Base-by-base conservation (phyloP, 1,140 invertebrate species). In the Ceratoteleas bidentatus region DNA sequence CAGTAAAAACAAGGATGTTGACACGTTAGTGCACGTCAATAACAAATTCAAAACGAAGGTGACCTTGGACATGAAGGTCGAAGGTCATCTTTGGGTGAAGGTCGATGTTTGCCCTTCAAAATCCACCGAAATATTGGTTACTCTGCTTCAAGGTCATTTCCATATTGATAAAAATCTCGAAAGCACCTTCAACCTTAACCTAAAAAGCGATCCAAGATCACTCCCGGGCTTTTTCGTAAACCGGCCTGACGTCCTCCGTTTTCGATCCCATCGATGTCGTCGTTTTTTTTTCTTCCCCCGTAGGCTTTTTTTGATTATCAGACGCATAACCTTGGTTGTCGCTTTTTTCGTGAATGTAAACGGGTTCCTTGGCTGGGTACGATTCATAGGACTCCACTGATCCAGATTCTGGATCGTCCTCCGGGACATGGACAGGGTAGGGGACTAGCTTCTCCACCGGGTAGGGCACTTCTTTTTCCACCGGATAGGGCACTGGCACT, bases 351-450 rank as follows among this genome's bases (percentile, higher is more conserved):
- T 68, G 45, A 45, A 75, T 64, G 10, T 14, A n/a, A 24, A 40
- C 36, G 8, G 72, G 24, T 45, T 80, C 79, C 52, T 85, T 64
- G 0, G 75, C 79, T 4, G 83, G 54, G 53, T 84, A 85, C 49
- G 77, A 79, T 9, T 81, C 74, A 3, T 66, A 34, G 9, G 81
- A 73, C 16, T 78, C 84, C 8, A 85, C 81, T 7, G 83, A 58
- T 36, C 87, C 75, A 8, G 78, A 73, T 11, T 95, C 93, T 24
- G 91, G 91, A 85, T 94, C 95, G 83, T 95, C 93, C 13, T 96
- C 94, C 24, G 94, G 93, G 9, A 88, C 93, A 85, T 93, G 92
- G 0, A 94, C 93, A 6, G 92, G 93, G 84, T 93, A 93, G 0
- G 93, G 93, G 57, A 94, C 90, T 38, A 87, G 90, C 84, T 93